These are phyloP conservation scores for Orthosia incerta DNA, from an alignment of 2,888 invertebrate genomes.

Conservation along the genomic window DNA sequence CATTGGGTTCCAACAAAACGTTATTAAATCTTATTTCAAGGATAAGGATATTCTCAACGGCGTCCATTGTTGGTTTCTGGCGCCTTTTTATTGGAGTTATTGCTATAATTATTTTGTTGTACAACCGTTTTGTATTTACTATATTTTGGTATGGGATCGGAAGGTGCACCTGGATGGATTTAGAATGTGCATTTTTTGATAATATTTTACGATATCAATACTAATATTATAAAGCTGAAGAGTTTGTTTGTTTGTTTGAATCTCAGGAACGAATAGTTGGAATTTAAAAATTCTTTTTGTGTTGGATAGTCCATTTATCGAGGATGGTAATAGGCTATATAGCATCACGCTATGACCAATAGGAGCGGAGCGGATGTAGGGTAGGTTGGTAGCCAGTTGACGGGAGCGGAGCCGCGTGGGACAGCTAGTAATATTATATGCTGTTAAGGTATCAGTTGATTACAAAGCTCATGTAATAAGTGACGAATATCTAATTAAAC, in stretches of 20 bases:
- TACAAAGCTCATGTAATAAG: neutral
- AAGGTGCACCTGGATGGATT: constrained; percentile 53
- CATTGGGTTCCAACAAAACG: constrained; percentile 84
- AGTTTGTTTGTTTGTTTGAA: no score
- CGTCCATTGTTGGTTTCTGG: constrained; percentile 69
- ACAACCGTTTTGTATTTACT: constrained; percentile 42
- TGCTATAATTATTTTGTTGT: constrained; percentile 61
- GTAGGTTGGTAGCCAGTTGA: no score
- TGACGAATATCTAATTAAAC: neutral
- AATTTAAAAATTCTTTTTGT: no score
- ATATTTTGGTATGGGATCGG: constrained; percentile 26
- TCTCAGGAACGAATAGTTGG: no score
- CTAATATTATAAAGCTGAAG: no score
- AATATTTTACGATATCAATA: constrained; percentile 1
- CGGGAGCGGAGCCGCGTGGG: no score
- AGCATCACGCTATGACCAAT: no score
- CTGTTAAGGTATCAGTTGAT: no score
- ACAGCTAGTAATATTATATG: no score
- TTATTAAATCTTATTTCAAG: constrained; percentile 87
- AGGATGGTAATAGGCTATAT: no score
- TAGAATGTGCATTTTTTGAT: neutral
- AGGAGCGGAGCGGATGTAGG: no score
- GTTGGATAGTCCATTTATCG: no score
- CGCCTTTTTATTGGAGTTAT: constrained; percentile 74
- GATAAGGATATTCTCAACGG: constrained; percentile 77